Conservation (phyloP, 2,888 invertebrate species). For the Serripes groenlandicus region DNA sequence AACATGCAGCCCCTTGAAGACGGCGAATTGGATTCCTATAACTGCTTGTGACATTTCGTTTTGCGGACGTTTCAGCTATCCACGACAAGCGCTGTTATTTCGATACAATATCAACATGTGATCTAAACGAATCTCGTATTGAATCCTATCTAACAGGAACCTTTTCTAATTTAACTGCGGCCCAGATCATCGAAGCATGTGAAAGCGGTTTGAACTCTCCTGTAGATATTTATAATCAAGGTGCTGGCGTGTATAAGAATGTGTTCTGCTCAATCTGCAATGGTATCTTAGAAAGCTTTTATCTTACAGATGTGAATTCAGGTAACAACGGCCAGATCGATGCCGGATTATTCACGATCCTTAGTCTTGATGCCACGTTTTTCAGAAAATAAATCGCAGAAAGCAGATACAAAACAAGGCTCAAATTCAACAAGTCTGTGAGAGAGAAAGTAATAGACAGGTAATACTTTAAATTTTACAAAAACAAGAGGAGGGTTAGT, state of each 20-base stretch:
- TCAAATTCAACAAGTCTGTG: no score
- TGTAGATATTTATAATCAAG: not conserved
- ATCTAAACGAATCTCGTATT: no score
- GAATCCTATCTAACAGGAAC: not conserved
- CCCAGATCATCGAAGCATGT: not conserved
- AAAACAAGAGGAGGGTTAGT: no score
- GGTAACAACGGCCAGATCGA: no score
- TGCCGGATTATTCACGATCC: no score
- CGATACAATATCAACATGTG: not conserved
- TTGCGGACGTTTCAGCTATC: not conserved
- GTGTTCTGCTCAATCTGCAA: conserved; percentile 12
- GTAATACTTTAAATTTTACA: no score
- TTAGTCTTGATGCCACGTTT: no score
- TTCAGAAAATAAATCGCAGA: no score
- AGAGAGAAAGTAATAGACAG: no score
- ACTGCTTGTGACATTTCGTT: not conserved
- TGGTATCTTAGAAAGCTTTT: no score
- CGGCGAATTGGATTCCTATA: not conserved
- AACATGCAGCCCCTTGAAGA: not conserved
- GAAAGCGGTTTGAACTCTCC: not conserved
- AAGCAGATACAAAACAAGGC: no score
- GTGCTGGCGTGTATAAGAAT: not conserved
- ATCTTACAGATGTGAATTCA: no score
- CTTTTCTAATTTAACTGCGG: not conserved
- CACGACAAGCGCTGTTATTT: not conserved